phyloP scores from a whole-genome alignment of 2,888 invertebrate genomes.

The Sarcophaga caerulescens region DNA sequence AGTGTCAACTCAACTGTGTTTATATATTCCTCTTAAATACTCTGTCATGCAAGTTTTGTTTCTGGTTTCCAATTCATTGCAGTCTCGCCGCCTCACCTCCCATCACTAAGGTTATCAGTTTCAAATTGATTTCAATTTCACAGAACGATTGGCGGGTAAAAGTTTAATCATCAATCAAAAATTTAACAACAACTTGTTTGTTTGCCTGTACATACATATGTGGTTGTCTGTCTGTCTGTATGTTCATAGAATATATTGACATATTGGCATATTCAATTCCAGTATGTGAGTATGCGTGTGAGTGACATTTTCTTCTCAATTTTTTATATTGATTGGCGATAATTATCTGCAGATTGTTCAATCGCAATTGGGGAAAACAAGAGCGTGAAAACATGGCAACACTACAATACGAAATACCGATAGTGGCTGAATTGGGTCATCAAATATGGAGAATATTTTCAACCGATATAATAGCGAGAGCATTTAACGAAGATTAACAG shows the following conservation, averaged over 20 bases:
- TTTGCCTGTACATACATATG: background rate
- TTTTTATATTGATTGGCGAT: too few relatives aligned
- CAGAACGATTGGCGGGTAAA: conserved; percentile 11
- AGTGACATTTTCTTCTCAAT: too few relatives aligned
- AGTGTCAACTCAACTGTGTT: background rate
- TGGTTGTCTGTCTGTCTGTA: background rate
- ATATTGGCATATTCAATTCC: too few relatives aligned
- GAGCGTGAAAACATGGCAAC: too few relatives aligned
- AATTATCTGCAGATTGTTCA: too few relatives aligned
- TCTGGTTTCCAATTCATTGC: background rate
- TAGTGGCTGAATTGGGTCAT: too few relatives aligned
- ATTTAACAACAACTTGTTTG: background rate
- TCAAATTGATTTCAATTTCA: conserved; percentile 32
- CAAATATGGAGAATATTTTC: too few relatives aligned
- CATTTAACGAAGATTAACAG: too few relatives aligned
- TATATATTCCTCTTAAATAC: background rate
- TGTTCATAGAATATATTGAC: background rate
- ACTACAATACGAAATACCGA: too few relatives aligned
- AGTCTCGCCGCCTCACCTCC: background rate
- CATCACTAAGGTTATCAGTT: background rate
- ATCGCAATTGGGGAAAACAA: too few relatives aligned
- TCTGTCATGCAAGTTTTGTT: background rate
- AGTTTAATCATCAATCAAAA: conserved; percentile 49
- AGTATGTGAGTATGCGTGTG: too few relatives aligned
- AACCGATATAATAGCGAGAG: too few relatives aligned